Conservation (phyloP, 2,113 vertebrate genomes). For the Sturnus vulgaris region DNA sequence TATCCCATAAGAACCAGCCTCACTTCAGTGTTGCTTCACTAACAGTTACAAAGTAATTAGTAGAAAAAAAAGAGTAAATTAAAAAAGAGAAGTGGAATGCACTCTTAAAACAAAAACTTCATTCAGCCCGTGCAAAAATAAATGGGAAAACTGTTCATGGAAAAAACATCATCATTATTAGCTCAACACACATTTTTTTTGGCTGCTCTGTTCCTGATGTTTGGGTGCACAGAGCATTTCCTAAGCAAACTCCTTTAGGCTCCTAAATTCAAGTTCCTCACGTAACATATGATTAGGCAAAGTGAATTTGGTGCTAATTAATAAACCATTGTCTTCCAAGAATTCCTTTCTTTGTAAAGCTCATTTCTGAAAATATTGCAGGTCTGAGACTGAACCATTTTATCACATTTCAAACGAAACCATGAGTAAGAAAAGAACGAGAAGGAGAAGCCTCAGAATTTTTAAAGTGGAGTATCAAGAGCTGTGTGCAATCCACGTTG, state of each 20-base stretch:
- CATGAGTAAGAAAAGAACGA: background rate
- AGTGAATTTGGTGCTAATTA: background rate
- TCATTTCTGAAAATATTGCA: background rate
- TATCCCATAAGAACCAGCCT: background rate
- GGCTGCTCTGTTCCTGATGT: background rate
- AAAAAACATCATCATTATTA: slow-evolving; percentile 25
- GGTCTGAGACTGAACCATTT: background rate
- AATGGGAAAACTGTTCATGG: background rate
- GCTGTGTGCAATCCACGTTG: background rate
- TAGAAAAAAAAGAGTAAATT: background rate
- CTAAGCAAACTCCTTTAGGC: background rate
- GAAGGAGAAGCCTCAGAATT: background rate
- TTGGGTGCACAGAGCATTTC: background rate
- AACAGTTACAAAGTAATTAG: background rate
- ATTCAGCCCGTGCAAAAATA: background rate
- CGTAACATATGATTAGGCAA: fast-evolving
- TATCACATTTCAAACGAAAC: background rate
- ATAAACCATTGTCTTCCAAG: background rate
- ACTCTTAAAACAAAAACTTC: background rate
- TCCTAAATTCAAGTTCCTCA: background rate
- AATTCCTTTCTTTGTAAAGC: background rate
- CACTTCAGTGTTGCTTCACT: background rate
- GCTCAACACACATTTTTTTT: background rate
- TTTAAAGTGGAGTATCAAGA: background rate
- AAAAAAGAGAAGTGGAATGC: background rate